phyloP scores from a whole-genome alignment of 1,140 invertebrate genomes.

The Hycleus cichorii region DNA sequence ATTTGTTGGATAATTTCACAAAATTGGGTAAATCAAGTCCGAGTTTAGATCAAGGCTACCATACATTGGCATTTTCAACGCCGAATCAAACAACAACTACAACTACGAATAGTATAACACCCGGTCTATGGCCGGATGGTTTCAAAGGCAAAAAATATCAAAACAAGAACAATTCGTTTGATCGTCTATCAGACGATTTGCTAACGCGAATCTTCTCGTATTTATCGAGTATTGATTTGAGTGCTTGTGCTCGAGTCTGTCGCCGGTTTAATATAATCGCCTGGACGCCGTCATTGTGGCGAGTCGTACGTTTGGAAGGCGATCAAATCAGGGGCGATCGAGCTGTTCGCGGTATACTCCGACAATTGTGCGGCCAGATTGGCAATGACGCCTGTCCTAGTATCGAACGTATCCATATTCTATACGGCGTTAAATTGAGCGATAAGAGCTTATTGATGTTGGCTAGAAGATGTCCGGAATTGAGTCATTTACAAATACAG shows the following conservation, averaged over 20 bases:
- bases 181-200: constrained; percentile 48
- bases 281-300: constrained; percentile 74
- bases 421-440: constrained; percentile 65
- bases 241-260: constrained; percentile 72
- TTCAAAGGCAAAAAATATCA: constrained; percentile 31
- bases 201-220: constrained; percentile 61
- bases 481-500: constrained; percentile 63
- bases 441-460: constrained; percentile 64
- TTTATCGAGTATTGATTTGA: constrained; percentile 71
- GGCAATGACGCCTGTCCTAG: constrained; percentile 52
- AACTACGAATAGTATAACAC: not conserved
- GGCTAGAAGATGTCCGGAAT: constrained; percentile 62
- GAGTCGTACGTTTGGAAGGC: constrained; percentile 56
- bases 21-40: constrained; percentile 47
- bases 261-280: constrained; percentile 72
- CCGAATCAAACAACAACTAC: constrained; percentile 28
- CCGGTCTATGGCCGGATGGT: constrained; percentile 33
- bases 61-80: constrained; percentile 58
- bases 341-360: constrained; percentile 56
- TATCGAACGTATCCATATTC: constrained; percentile 58
- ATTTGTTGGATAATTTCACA: constrained; percentile 40
- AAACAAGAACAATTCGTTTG: constrained; percentile 43
- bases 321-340: constrained; percentile 60
- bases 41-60: constrained; percentile 66
- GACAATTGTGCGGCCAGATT: constrained; percentile 51